A percentile compares a stretch with the other conserved stretches of the same genome.
Evolutionary conservation across 2,113 vertebrate species (phyloP).

Genomic region (Carlito syrichta): DNA sequence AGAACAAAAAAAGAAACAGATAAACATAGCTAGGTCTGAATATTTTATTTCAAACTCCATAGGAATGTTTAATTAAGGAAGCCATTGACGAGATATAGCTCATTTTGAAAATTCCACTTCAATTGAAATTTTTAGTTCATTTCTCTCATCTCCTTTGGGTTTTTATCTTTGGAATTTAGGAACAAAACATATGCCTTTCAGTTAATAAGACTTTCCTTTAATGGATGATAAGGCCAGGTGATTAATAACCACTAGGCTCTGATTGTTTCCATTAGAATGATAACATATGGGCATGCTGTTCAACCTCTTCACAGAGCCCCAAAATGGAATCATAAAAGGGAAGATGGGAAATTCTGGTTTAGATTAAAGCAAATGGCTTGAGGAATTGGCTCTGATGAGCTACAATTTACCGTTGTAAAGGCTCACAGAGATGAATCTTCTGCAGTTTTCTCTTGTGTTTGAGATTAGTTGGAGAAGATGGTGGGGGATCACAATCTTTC

Average conservation of each 20-base stretch:
- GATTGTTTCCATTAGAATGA: slow-evolving; percentile 74
- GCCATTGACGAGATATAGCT: not conserved
- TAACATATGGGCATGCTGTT: slow-evolving; percentile 60
- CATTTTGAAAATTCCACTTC: not conserved
- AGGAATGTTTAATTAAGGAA: not conserved
- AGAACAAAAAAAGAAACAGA: not conserved
- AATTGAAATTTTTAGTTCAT: slow-evolving; percentile 69
- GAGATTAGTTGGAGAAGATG: slow-evolving; percentile 20
- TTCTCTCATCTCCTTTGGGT: slow-evolving; percentile 73
- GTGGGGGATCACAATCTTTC: not conserved
- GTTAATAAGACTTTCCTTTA: slow-evolving; percentile 78
- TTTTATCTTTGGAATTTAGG: slow-evolving; percentile 79
- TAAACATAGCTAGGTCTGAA: not conserved
- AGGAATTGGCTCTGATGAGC: slow-evolving; percentile 63
- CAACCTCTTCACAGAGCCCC: slow-evolving; percentile 36
- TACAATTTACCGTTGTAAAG: not conserved
- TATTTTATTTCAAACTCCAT: not conserved
- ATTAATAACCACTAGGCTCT: slow-evolving; percentile 75
- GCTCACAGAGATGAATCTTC: slow-evolving; percentile 30
- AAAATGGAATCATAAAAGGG: slow-evolving; percentile 64
- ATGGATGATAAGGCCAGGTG: slow-evolving; percentile 76
- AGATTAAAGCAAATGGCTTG: slow-evolving; percentile 77
- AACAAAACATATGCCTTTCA: slow-evolving; percentile 78
- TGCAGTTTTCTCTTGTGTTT: slow-evolving; percentile 57
- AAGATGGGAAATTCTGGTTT: slow-evolving; percentile 78